These are phyloP conservation scores for Agrochola lychnidis DNA, from an alignment of 2,888 invertebrate species.

Conservation along the genomic window DNA sequence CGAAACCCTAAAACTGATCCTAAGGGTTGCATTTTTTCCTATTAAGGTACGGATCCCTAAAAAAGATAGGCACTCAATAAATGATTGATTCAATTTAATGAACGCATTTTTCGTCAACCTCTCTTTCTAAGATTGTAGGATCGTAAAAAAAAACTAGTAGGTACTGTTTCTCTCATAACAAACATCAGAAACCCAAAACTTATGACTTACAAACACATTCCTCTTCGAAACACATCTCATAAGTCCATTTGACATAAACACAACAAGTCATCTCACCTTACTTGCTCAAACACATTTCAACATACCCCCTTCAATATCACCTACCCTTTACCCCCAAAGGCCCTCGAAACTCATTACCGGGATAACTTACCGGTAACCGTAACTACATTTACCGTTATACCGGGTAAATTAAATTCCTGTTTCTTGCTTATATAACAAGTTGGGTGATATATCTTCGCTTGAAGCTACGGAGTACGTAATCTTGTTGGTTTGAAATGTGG, in stretches of 20 bases:
- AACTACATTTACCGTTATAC: conserved; percentile 62
- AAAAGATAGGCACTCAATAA: no score
- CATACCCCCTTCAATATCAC: conserved; percentile 29
- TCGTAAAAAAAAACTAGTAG: neutral
- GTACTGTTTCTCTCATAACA: neutral
- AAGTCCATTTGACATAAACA: neutral
- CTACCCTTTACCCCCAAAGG: conserved; percentile 29
- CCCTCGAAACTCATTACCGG: conserved; percentile 61
- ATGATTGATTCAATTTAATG: neutral
- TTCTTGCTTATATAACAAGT: conserved; percentile 57
- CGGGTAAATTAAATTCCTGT: conserved; percentile 66
- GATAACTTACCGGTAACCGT: conserved; percentile 62
- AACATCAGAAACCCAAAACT: neutral
- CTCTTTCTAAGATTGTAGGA: neutral
- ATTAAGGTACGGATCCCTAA: no score
- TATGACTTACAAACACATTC: neutral
- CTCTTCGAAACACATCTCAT: neutral
- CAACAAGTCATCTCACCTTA: conserved; percentile 17
- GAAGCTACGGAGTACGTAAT: conserved; percentile 32
- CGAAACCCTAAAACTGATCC: no score
- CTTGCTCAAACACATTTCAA: conserved; percentile 26
- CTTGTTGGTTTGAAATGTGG: conserved; percentile 27
- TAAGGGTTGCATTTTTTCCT: no score
- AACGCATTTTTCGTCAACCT: neutral
- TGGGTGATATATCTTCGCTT: conserved; percentile 44